Conservation (phyloP, 1,140 invertebrate genomes). For the Vanessa atalanta region DNA sequence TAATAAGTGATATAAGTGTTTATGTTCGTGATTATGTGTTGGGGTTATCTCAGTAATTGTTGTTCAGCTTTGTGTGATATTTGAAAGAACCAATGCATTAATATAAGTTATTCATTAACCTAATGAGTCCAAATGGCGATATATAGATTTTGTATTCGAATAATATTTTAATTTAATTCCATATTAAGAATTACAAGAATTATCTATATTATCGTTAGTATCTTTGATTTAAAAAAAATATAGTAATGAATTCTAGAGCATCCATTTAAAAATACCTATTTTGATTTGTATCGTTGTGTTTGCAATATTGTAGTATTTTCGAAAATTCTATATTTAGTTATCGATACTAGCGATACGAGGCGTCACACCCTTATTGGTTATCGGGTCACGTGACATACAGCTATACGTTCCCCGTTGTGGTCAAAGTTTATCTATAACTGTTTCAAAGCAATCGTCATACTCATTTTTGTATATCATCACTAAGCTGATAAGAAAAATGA, state of each 20-base stretch:
- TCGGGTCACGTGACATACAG: slow-evolving; percentile 25
- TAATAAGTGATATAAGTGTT: slow-evolving; percentile 20
- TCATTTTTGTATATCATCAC: slow-evolving; percentile 28
- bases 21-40: slow-evolving; percentile 17
- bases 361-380: slow-evolving; percentile 29
- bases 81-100: slow-evolving; percentile 22
- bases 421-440: slow-evolving; percentile 33
- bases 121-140: slow-evolving; percentile 10
- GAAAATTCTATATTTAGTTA: slow-evolving; percentile 20
- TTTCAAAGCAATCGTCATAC: slow-evolving; percentile 29
- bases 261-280: too few species aligned
- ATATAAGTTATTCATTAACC: slow-evolving; percentile 8
- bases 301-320: slow-evolving; percentile 5
- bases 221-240: too few species aligned
- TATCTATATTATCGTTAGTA: too few species aligned
- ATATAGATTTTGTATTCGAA: background rate
- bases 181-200: too few species aligned
- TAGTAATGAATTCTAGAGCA: too few species aligned
- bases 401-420: slow-evolving; percentile 17
- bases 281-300: too few species aligned
- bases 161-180: too few species aligned
- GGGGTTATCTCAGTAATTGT: slow-evolving; percentile 31
- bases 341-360: slow-evolving; percentile 13
- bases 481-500: slow-evolving; percentile 6
- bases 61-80: slow-evolving; percentile 21